A percentile compares a stretch with the other conserved stretches of the same genome.
Evolutionary conservation across 2,113 vertebrate genomes (phyloP).

Genomic region (Charadrius vociferus): DNA sequence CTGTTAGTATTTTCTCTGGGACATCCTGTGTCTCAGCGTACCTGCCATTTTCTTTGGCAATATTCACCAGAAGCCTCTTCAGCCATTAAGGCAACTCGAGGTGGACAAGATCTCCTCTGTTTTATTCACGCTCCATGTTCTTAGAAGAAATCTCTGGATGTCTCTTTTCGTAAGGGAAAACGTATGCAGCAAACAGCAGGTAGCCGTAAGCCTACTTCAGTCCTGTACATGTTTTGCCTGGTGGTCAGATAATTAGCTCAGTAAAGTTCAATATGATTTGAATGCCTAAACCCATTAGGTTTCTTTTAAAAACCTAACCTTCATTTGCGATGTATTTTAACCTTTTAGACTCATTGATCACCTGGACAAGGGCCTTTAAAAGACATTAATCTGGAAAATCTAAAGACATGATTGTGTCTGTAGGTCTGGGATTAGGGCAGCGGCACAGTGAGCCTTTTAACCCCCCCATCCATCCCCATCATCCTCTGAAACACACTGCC

Average conservation of each 20-base stretch:
- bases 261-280: not conserved
- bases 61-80: not conserved
- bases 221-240: not conserved
- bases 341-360: not conserved
- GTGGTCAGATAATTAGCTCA: not conserved
- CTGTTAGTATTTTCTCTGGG: conserved; percentile 11
- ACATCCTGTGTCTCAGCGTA: not conserved
- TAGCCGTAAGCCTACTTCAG: not conserved
- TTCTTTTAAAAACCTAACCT: not conserved
- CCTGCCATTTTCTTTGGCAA: not conserved
- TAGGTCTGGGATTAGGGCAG: not conserved
- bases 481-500: not conserved
- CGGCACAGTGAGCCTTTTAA: not conserved
- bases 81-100: not conserved
- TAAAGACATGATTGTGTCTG: not conserved
- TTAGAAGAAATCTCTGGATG: not conserved
- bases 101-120: not conserved
- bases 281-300: not conserved
- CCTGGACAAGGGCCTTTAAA: not conserved
- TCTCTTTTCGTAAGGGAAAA: not conserved
- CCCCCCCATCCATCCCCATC: rapidly evolving
- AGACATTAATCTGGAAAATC: not conserved
- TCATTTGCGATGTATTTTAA: not conserved
- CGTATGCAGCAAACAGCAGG: not conserved
- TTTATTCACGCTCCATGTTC: not conserved